A percentile compares a stretch with the other conserved stretches of the same genome.
These are phyloP conservation scores for Acheta domesticus DNA, from an alignment of 2,888 invertebrate genomes.

Conservation along the genomic window DNA sequence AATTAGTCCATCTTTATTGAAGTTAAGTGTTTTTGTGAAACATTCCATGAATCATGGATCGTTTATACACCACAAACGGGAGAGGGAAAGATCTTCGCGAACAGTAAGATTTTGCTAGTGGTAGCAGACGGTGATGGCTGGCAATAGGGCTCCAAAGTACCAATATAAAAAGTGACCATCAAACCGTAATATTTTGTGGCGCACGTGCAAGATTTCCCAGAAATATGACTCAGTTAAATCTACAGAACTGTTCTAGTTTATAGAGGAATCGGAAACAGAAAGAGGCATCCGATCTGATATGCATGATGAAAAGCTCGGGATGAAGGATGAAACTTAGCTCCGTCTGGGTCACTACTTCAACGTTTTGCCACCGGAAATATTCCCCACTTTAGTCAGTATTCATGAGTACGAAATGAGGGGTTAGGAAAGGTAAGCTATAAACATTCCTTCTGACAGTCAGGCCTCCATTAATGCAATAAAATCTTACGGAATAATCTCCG, in stretches of 20 bases:
- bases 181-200: background rate
- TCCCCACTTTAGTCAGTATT: background rate
- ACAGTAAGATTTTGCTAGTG: too few species aligned
- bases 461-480: background rate
- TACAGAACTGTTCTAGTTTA: background rate
- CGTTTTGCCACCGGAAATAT: constrained; percentile 9
- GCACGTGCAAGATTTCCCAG: background rate
- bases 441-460: background rate
- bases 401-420: background rate
- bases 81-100: too few species aligned
- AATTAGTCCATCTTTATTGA: too few species aligned
- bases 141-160: background rate
- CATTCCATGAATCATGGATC: too few species aligned
- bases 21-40: too few species aligned
- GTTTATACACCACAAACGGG: too few species aligned
- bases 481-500: constrained; percentile 2
- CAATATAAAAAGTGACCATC: background rate
- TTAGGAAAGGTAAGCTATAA: background rate
- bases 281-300: background rate
- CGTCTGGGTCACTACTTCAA: background rate
- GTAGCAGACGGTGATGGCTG: too few species aligned
- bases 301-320: background rate
- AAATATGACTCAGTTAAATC: background rate
- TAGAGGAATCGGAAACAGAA: background rate
- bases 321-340: background rate